phyloP scores from a whole-genome alignment of 2,888 invertebrate genomes.

The Drosophila percnosoma region DNA sequence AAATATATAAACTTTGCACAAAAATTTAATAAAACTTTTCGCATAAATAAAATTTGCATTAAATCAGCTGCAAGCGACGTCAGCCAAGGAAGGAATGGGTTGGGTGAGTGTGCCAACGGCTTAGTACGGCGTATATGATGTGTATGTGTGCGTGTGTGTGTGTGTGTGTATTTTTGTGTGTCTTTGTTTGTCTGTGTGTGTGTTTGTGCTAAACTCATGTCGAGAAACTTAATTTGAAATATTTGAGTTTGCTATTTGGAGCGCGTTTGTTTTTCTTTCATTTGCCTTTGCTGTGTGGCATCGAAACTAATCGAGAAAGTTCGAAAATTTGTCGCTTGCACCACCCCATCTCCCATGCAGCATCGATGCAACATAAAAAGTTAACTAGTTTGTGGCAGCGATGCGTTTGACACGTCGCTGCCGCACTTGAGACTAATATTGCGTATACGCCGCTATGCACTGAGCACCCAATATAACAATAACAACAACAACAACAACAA shows the following conservation, averaged over 20 bases:
- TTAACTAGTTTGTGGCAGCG: slow-evolving; percentile 59
- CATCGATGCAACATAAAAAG: slow-evolving; percentile 64
- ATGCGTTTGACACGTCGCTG: slow-evolving; percentile 51
- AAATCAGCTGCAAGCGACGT: slow-evolving; percentile 80
- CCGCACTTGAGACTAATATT: slow-evolving; percentile 46
- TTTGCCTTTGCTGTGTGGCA: slow-evolving; percentile 61
- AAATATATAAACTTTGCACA: slow-evolving; percentile 81
- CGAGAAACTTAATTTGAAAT: slow-evolving; percentile 80
- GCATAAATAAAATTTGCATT: slow-evolving; percentile 83
- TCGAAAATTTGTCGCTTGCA: slow-evolving; percentile 71
- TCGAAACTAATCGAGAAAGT: slow-evolving; percentile 79
- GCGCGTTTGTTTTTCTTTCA: slow-evolving; percentile 65
- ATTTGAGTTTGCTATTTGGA: slow-evolving; percentile 78
- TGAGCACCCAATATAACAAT: slow-evolving; percentile 21
- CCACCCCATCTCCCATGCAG: slow-evolving; percentile 19
- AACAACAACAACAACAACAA: too few relatives aligned
- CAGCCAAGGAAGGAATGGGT: slow-evolving; percentile 9
- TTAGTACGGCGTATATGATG: slow-evolving; percentile 52
- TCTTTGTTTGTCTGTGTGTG: slow-evolving; percentile 14
- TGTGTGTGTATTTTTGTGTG: slow-evolving; percentile 16
- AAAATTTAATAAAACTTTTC: slow-evolving; percentile 84
- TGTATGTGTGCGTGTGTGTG: slow-evolving; percentile 18
- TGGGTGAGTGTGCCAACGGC: slow-evolving; percentile 44
- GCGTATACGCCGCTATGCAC: slow-evolving; percentile 65
- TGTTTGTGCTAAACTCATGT: slow-evolving; percentile 73